Evolutionary conservation across 2,888 invertebrate genomes (phyloP), one percentile per base, ranked within the genome.

Genomic region (Tipula lateralis): DNA sequence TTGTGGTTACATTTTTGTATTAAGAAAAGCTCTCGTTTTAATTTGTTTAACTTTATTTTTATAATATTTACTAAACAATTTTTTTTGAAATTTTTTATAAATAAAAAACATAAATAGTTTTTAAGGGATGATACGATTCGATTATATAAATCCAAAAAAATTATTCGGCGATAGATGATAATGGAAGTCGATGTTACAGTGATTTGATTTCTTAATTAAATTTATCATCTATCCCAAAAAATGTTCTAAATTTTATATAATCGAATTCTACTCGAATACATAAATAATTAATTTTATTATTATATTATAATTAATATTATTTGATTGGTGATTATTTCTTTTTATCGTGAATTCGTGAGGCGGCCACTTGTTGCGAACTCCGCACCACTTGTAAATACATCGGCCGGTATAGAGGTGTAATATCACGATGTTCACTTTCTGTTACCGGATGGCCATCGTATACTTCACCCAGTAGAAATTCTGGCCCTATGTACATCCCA

Each of bases 391-490:
- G 29, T 29, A 84, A 13, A 29, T 84, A 84, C 19, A 84, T 32
- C 29, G 84, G 84, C 13, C 84, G 84, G n/a, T 84, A 84, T 12
- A 84, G 29, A 7, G 84, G 84, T 12, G 36, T 83, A 7, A 84
- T 32, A 6, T 84, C 84, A 29, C 84, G 84, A 29, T 44, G 24
- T 44, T 84, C 84, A 84, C 39, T 29, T 16, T 84, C 84, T 6
- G 83, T 83, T 13, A 36, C 34, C 13, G 32, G 83, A 84, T 84
- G 84, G 5, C 84, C 84, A 44, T 84, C 84, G 30, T 84, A 84
- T 3, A 84, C 84, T 84, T 84, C 39, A 19, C 84, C 84, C 24
- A 84, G 32, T 24, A 84, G 44, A 84, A 84, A 84, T 84, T 84
- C 84, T 5, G 84, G 84, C 13, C 84, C 84, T 5, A 84, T 84